These are phyloP conservation scores for Emys orbicularis DNA, from an alignment of 2,797 vertebrate genomes.

Conservation along the genomic window DNA sequence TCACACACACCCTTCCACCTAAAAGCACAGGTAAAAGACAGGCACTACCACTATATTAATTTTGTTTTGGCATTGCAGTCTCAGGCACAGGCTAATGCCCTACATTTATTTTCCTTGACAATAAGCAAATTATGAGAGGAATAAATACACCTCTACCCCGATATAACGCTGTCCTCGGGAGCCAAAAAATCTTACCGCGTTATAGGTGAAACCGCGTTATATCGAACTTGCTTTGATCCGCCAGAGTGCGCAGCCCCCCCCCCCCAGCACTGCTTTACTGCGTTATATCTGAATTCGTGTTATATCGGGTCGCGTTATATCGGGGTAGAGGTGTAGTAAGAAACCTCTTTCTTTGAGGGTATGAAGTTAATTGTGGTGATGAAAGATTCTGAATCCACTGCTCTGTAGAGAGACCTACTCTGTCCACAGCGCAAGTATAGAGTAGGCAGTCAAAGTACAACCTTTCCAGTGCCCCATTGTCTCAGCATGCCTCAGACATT, in stretches of 20 bases:
- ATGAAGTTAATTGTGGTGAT: neutral
- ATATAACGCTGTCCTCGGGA: too few relatives aligned
- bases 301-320: too few relatives aligned
- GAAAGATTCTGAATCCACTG: neutral
- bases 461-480: fast-evolving
- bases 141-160: neutral
- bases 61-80: neutral
- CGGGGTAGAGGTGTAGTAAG: too few relatives aligned
- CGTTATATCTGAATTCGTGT: too few relatives aligned
- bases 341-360: neutral
- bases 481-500: neutral
- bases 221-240: too few relatives aligned
- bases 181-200: too few relatives aligned
- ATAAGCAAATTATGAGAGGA: neutral
- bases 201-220: too few relatives aligned
- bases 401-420: neutral
- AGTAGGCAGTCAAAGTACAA: neutral
- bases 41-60: neutral
- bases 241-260: too few relatives aligned
- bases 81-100: neutral
- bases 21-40: neutral
- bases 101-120: neutral
- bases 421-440: neutral
- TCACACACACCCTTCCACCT: neutral
- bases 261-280: too few relatives aligned